Evolutionary conservation across 2,113 vertebrate genomes (phyloP), one percentile per base, ranked within the genome.

Genomic region (Erinaceus europaeus): DNA sequence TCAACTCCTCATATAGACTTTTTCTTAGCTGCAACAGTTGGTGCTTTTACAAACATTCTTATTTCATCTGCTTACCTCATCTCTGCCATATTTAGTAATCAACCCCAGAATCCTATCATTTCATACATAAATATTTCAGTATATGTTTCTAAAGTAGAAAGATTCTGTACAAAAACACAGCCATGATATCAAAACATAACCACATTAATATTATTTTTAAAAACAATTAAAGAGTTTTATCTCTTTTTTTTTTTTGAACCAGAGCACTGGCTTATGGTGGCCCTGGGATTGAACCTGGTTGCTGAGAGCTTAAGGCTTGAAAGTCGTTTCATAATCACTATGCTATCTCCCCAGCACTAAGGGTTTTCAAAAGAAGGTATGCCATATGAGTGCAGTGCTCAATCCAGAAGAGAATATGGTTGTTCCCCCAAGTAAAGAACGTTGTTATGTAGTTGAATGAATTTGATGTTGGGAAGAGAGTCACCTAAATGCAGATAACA

Each of bases 401-500:
- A 86, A 50, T 38, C 17, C 27, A 17, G 38, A 38, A 77, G 86
- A 40, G 52, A 87, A 67, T 46, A 79, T 79, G 57, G 38, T 21
- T 93, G 36, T 14, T 90, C 15, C 57, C 46, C 17, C 21, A 83
- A 76, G 55, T 71, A 86, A 52, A 62, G 79, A 90, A 88, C 44
- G 65, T 23, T 82, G 12, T 84, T 89, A 71, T 81, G 88, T 79
- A 86, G 79, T 68, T 46, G 10, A 48, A 68, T 64, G 53, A 59
- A 74, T 9, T 67, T 69, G 27, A 84, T 89, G 46, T 81, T 95
- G 27, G 15, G 91, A n/a, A n/a, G n/a, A n/a, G 52, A 91, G 23
- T 38, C 75, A 87, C 69, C 57, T 90, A 89, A 89, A 57, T 90
- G 36, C 52, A 78, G 78, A 84, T 52, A 71, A 78, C n/a, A 67